These are phyloP conservation scores for Lasioglossum lativentre DNA, from an alignment of 2,888 invertebrate genomes.

Conservation along the genomic window DNA sequence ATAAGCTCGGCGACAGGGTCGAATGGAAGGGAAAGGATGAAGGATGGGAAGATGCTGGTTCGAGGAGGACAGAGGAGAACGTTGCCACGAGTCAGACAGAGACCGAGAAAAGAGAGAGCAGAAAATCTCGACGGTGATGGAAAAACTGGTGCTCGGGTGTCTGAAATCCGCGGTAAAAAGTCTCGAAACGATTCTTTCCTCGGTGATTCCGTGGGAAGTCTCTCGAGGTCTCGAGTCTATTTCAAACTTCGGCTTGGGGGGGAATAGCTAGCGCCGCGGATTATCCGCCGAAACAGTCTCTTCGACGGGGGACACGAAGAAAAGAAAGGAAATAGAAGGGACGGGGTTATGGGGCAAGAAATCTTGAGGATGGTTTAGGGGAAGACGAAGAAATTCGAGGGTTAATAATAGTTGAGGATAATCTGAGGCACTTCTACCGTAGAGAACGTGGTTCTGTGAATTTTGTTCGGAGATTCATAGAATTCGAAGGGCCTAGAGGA, in stretches of 20 bases:
- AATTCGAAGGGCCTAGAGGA: not conserved
- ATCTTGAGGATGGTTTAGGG: not conserved
- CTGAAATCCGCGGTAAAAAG: not conserved
- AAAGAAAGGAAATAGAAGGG: not conserved
- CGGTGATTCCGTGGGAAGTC: conserved; percentile 15
- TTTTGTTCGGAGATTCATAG: not conserved
- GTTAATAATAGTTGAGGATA: not conserved
- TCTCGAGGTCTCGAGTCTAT: conserved; percentile 7
- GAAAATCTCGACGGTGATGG: conserved; percentile 16
- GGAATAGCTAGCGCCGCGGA: not conserved
- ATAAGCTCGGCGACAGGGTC: conserved; percentile 10
- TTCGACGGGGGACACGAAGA: not conserved
- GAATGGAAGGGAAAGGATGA: not conserved
- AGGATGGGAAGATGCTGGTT: not conserved
- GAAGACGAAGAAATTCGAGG: not conserved
- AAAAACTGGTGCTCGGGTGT: conserved; percentile 14
- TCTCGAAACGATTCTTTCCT: conserved; percentile 17
- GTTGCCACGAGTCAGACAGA: not conserved
- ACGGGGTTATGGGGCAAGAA: not conserved
- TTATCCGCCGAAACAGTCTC: conserved; percentile 1
- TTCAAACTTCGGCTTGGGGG: conserved; percentile 16
- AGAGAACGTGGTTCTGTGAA: not conserved
- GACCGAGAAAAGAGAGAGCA: not conserved
- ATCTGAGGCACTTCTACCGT: not conserved
- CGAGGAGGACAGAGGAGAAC: not conserved